Base-by-base conservation (phyloP, 1,140 invertebrate species). In the Drosophila busckii region DNA sequence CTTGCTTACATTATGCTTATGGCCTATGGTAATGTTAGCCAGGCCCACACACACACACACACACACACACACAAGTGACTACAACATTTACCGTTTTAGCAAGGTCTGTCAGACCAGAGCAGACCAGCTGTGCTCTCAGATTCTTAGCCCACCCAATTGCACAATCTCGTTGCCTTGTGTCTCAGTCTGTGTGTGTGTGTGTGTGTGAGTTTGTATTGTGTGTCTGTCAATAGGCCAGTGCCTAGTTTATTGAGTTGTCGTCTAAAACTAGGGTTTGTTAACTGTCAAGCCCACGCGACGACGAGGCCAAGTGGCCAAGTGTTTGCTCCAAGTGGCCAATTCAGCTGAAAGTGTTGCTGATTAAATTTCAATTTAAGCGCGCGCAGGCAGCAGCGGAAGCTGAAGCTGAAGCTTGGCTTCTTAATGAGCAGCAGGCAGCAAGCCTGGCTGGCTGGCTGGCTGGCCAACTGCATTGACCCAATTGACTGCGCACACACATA, bases 171-270 rank as follows among this genome's bases (percentile, higher is more conserved):
- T n/a, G n/a, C n/a, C n/a, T n/a, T n/a, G n/a, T n/a, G n/a, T n/a
- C n/a, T 58, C 48, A 65, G 76, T 70, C 59, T 58, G 26, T 38
- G 15, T 37, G 42, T 46, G 45, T 50, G 32, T 40, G 34, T 34
- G 26, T 49, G 31, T 42, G 49, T 49, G 26, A 23, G 48, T 31
- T 26, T 45, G 34, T 50, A 17, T 29, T 53, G 17, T 38, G 41
- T 45, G 48, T 40, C 49, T 75, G 70, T 76, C 70, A 75, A 75
- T 75, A 75, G 61, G 70, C 70, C 70, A 59, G 49, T 59, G 53
- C 70, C 70, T 76, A 69, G 70, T 71, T 80, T 78, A 78, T 78
- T 78, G 73, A 78, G 71, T 65, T 42, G 62, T 78, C 56, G 62
- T 61, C 48, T 65, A 48, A 64, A 59, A 28, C 25, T 58, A 66